Percentiles rank a stretch among this genome's conserved stretches.
Evolutionary conservation across 2,888 invertebrate species (phyloP).

Genomic region (Eucriotettix oculatus): DNA sequence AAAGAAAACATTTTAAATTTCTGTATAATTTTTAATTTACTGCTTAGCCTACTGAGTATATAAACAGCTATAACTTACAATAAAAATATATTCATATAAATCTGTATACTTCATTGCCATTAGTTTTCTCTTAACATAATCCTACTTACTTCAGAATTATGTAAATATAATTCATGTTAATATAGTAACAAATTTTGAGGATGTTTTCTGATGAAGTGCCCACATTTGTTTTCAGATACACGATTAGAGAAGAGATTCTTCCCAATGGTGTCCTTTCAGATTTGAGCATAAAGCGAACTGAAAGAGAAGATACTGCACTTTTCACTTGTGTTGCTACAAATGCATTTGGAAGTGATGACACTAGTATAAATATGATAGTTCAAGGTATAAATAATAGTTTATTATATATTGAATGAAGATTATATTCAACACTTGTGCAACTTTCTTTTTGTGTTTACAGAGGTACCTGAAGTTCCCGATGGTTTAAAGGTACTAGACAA

Average conservation of each 20-base stretch:
- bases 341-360: conserved; percentile 84
- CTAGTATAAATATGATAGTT: conserved; percentile 88
- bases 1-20: too few relatives aligned
- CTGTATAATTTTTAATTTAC: too few relatives aligned
- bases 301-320: conserved; percentile 73
- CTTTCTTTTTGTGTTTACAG: conserved; percentile 26
- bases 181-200: too few relatives aligned
- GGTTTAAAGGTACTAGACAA: conserved; percentile 78
- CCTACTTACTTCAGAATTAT: too few relatives aligned
- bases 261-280: conserved; percentile 78
- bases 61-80: too few relatives aligned
- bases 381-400: conserved; percentile 43
- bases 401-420: neutral
- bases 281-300: conserved; percentile 75
- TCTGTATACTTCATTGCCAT: too few relatives aligned
- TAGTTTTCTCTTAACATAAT: too few relatives aligned
- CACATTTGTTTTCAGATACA: conserved; percentile 21
- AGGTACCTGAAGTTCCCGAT: conserved; percentile 79
- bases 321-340: conserved; percentile 88
- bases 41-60: too few relatives aligned
- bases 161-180: too few relatives aligned
- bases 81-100: too few relatives aligned
- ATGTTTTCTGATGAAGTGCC: too few relatives aligned
- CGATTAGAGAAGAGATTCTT: conserved; percentile 59
- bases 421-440: neutral